Conservation (phyloP, 92 coral and sea anemone genomes). For the Zoanthus gigantus region DNA sequence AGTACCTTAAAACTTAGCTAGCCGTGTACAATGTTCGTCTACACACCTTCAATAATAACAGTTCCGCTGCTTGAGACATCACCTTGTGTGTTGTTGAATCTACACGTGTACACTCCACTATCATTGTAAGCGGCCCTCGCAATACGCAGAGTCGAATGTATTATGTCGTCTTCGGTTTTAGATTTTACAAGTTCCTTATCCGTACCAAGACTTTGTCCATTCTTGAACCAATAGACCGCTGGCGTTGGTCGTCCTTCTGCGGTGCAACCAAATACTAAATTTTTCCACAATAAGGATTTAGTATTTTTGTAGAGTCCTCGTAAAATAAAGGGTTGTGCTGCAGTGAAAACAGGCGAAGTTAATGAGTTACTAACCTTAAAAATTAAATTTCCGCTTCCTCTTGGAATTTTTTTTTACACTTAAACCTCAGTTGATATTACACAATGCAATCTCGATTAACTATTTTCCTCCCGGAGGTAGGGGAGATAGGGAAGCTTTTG, state of each 20-base stretch:
- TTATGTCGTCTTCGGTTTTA: background rate
- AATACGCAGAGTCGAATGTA: background rate
- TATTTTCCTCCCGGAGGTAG: no score
- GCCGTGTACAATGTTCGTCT: no score
- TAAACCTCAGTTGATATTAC: no score
- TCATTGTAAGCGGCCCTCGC: background rate
- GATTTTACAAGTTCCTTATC: background rate
- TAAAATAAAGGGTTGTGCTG: background rate
- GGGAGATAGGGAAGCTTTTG: no score
- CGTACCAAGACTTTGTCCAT: background rate
- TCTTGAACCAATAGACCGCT: background rate
- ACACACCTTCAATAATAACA: background rate
- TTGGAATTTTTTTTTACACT: no score
- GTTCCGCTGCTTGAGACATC: conserved; percentile 18
- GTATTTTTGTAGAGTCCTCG: background rate
- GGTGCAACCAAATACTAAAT: background rate
- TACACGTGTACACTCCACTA: background rate
- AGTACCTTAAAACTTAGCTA: no score
- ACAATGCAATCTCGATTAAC: no score
- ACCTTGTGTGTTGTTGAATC: conserved; percentile 20
- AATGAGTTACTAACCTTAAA: no score
- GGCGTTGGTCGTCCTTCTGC: conserved; percentile 24
- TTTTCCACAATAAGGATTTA: background rate
- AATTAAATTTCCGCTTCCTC: no score
- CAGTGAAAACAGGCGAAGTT: background rate